Percentiles rank a stretch among this genome's conserved stretches.
Conservation (phyloP, 1,140 invertebrate species). For the Calephelis nemesis region DNA sequence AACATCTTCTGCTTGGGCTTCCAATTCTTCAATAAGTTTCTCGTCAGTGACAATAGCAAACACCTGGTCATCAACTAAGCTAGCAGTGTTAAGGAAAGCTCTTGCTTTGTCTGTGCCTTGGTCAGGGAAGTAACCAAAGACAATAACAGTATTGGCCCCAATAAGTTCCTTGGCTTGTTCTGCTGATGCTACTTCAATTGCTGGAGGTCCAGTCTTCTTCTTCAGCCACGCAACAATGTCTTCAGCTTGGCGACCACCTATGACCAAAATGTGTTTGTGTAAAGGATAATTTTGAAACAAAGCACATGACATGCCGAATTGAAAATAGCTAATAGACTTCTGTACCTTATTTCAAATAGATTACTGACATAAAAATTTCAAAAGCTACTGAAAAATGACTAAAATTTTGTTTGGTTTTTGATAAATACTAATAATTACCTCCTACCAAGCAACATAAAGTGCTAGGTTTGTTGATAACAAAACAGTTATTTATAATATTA, state of each 20-base stretch:
- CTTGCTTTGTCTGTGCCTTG: constrained; percentile 88
- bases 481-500: not conserved
- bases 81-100: constrained; percentile 90
- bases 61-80: constrained; percentile 90
- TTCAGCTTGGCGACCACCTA: constrained; percentile 93
- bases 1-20: constrained; percentile 86
- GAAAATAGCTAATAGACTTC: no score
- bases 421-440: constrained; percentile 17
- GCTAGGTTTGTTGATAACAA: not conserved
- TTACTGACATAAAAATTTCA: not conserved
- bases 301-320: no score
- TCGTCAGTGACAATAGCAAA: constrained; percentile 93
- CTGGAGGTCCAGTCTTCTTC: constrained; percentile 97
- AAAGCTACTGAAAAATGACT: not conserved
- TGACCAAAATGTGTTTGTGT: constrained; percentile 21
- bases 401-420: no score
- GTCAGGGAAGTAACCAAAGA: constrained; percentile 98
- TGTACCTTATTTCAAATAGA: no score
- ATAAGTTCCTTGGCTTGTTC: constrained; percentile 93
- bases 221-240: constrained; percentile 96
- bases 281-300: no score
- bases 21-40: constrained; percentile 87
- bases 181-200: constrained; percentile 86
- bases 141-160: constrained; percentile 87
- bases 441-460: constrained; percentile 18